Base-by-base conservation (phyloP, 2,113 vertebrate species). In the Dinomys branickii region DNA sequence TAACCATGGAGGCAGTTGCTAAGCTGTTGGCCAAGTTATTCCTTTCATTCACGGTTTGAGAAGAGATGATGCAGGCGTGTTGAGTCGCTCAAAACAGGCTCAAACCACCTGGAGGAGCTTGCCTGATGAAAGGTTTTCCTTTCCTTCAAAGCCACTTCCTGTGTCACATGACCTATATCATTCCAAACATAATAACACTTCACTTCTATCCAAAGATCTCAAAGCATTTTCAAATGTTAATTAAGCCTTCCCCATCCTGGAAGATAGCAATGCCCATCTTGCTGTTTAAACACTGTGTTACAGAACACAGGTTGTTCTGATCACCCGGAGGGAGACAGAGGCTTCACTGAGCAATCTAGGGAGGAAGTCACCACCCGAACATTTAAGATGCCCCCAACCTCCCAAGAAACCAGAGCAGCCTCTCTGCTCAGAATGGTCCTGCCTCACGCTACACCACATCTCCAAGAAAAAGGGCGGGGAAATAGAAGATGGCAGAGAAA, bases 181-280 rank as follows among this genome's bases (percentile, higher is more conserved):
- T 95, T 95, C 88, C 71, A 83, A 92, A 97, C 96, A 98, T 98
- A 98, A 98, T 98, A 97, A 97, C 96, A 97, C 94, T 97, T 96
- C 95, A 95, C 94, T 97, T 98, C 97, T 97, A 97, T 98, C 98
- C 96, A 97, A 97, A 96, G 95, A 98, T 97, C 96, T 98, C 97
- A 97, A 97, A 98, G 97, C 92, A 95, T 98, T 97, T 97, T 96
- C 94, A 96, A 96, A 97, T 95, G 97, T 96, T 98, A 98, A 98
- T 98, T 97, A 98, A 94, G 88, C 85, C 97, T 94, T 97, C 85
- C 33, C 84, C 82, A 83, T 94, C 88, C 94, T 95, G 80, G 90
- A 88, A 97, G 95, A 95, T 86, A 97, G 90, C 94, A 89, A 92
- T 92, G 96, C 81, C 88, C 85, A 38, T 94, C 95, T 94, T 59